phyloP scores from a whole-genome alignment of 2,888 invertebrate genomes.

The Ophion ellenae region DNA sequence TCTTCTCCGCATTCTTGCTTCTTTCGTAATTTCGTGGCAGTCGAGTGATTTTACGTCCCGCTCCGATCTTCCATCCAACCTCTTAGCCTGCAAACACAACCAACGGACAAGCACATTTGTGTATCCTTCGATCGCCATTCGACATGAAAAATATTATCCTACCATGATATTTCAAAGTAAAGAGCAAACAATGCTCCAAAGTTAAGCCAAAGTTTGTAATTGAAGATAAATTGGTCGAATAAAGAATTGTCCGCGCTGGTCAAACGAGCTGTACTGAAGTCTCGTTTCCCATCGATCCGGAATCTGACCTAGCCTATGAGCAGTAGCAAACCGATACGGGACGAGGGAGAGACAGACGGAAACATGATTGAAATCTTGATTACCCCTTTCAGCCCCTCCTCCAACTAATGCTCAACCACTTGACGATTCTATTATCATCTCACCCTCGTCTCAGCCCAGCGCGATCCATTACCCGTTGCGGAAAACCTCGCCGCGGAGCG shows the following conservation, averaged over 20 bases:
- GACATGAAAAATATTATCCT: neutral
- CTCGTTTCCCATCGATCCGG: conserved; percentile 20
- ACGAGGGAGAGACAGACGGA: conserved; percentile 27
- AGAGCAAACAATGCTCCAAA: too few relatives aligned
- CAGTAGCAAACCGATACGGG: neutral
- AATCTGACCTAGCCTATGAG: conserved; percentile 10
- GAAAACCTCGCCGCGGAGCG: neutral
- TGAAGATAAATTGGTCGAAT: neutral
- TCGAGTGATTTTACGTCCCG: neutral
- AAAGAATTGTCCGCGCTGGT: neutral
- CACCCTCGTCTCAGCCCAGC: neutral
- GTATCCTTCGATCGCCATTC: neutral
- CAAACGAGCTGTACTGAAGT: neutral
- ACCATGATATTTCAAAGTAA: too few relatives aligned
- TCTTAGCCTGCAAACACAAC: conserved; percentile 48
- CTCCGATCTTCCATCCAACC: neutral
- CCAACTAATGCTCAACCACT: conserved; percentile 43
- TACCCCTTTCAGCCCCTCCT: conserved; percentile 18
- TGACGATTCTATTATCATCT: conserved; percentile 57
- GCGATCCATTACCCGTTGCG: neutral
- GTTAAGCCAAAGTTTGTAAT: too few relatives aligned
- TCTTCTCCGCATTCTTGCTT: conserved; percentile 52
- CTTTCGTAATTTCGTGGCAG: neutral
- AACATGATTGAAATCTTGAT: conserved; percentile 63
- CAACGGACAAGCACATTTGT: neutral